These are phyloP conservation scores for Zoanthus solanderi DNA, from an alignment of 92 coral and sea anemone species.

Conservation along the genomic window DNA sequence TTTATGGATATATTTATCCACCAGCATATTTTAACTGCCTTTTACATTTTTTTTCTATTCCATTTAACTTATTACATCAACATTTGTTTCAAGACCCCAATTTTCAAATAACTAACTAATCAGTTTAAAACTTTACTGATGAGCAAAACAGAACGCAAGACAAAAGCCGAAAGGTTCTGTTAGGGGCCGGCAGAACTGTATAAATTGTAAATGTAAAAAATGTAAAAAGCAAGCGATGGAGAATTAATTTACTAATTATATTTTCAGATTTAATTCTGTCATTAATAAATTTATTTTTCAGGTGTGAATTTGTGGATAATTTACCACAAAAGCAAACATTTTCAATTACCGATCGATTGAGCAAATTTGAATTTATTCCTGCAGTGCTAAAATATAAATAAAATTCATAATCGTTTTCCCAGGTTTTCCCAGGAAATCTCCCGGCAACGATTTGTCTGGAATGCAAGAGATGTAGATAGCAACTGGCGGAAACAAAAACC, in stretches of 20 bases:
- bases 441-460: slow-evolving; percentile 37
- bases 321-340: slow-evolving; percentile 31
- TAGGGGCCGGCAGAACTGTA: too few species aligned
- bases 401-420: slow-evolving; percentile 11
- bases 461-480: slow-evolving; percentile 16
- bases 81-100: too few species aligned
- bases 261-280: slow-evolving; percentile 16
- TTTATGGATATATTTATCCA: too few species aligned
- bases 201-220: too few species aligned
- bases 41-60: too few species aligned
- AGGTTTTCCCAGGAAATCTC: slow-evolving; percentile 34
- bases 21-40: too few species aligned
- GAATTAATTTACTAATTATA: slow-evolving; percentile 15
- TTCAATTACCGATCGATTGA: slow-evolving; percentile 31
- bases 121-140: too few species aligned
- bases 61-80: too few species aligned
- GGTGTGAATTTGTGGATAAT: slow-evolving; percentile 30
- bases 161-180: too few species aligned
- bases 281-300: slow-evolving; percentile 4
- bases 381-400: slow-evolving; percentile 4
- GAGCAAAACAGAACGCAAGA: too few species aligned
- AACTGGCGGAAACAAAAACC: slow-evolving; percentile 31
- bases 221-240: neutral
- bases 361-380: slow-evolving; percentile 3
- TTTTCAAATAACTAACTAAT: too few species aligned